phyloP scores from a whole-genome alignment of 2,888 invertebrate species.

The Bedellia somnulentella region DNA sequence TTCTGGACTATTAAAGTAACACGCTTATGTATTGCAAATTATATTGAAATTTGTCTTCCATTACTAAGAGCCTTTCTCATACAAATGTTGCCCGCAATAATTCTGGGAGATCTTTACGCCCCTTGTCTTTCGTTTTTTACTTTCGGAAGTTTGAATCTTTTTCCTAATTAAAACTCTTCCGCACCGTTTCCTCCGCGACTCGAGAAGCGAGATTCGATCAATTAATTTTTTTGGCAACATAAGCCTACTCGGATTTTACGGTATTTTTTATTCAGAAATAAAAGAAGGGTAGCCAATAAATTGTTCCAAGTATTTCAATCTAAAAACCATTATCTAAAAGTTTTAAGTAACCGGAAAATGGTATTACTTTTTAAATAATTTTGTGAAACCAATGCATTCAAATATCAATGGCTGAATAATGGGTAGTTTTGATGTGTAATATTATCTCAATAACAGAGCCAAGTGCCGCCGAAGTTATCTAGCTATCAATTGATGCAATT shows the following conservation, averaged over 20 bases:
- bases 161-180: constrained; percentile 62
- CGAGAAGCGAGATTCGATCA: constrained; percentile 59
- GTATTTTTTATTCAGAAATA: too few species aligned
- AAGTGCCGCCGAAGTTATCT: too few species aligned
- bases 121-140: constrained; percentile 59
- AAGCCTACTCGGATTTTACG: constrained; percentile 48
- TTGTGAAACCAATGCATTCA: too few species aligned
- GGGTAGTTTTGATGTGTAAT: too few species aligned
- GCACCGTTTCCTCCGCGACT: constrained; percentile 55
- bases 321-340: too few species aligned
- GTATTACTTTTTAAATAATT: too few species aligned
- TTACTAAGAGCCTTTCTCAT: constrained; percentile 59
- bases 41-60: constrained; percentile 64
- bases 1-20: constrained; percentile 64
- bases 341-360: too few species aligned
- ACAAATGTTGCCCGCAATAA: constrained; percentile 62
- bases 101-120: constrained; percentile 56
- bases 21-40: constrained; percentile 65
- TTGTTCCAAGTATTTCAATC: too few species aligned
- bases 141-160: constrained; percentile 51
- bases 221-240: constrained; percentile 56
- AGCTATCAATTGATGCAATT: too few species aligned
- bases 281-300: too few species aligned
- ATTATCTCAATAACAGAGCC: too few species aligned
- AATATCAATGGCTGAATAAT: too few species aligned